Evolutionary conservation across 1,140 invertebrate genomes (phyloP).

Genomic region (Orchestia grillus): DNA sequence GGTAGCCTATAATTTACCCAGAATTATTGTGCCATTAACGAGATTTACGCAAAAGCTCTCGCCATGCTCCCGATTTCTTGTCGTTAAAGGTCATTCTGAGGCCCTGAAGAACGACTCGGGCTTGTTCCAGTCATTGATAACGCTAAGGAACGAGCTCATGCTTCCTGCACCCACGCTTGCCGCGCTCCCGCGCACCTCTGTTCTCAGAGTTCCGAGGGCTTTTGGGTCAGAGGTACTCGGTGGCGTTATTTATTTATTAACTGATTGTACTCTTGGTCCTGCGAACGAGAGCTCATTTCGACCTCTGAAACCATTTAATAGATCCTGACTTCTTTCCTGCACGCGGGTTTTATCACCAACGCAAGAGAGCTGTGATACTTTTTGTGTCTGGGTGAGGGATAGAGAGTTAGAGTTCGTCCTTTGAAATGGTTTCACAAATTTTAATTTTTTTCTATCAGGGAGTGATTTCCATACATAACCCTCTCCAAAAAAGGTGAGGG

Average conservation of each 20-base stretch:
- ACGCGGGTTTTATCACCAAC: neutral
- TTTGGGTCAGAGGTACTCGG: neutral
- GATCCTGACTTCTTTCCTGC: neutral
- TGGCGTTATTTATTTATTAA: neutral
- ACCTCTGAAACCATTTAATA: neutral
- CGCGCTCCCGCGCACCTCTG: neutral
- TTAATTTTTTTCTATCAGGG: neutral
- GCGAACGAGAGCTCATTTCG: neutral
- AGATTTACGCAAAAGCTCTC: conserved; percentile 54
- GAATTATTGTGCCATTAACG: conserved; percentile 45
- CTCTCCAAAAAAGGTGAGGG: neutral
- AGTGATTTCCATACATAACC: neutral
- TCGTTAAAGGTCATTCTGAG: conserved; percentile 40
- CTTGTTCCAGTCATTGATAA: conserved; percentile 16
- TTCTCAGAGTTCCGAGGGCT: neutral
- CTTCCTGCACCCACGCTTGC: neutral
- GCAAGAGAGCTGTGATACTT: neutral
- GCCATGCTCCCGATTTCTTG: conserved; percentile 37
- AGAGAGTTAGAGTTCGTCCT: neutral
- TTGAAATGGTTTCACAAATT: neutral
- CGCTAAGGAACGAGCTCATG: conserved; percentile 15
- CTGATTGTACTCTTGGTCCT: neutral
- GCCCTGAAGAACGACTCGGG: conserved; percentile 25
- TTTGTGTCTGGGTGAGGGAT: neutral
- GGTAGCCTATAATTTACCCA: conserved; percentile 32